Conservation (phyloP, 2,797 vertebrate genomes). For the Amphiprion clarkii region DNA sequence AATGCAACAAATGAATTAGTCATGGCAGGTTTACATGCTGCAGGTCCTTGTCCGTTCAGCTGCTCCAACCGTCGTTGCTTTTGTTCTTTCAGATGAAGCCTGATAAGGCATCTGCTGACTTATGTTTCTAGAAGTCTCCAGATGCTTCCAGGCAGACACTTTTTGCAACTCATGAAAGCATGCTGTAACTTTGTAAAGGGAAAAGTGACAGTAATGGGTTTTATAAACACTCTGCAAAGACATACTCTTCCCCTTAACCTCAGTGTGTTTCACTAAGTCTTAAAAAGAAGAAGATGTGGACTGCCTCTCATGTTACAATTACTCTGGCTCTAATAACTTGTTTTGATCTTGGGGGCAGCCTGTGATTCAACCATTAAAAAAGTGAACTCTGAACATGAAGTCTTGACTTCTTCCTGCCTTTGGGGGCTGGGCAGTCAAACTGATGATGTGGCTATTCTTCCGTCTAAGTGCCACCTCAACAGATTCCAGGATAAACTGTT, state of each 20-base stretch:
- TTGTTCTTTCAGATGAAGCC: not conserved
- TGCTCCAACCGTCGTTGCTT: not conserved
- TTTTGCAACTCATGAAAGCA: not conserved
- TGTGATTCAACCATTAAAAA: slow-evolving; percentile 18
- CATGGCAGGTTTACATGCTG: not conserved
- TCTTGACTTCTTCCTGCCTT: slow-evolving; percentile 15
- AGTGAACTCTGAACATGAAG: not conserved
- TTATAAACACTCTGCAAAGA: no score
- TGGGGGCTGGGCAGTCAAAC: slow-evolving; percentile 25
- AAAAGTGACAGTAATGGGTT: not conserved
- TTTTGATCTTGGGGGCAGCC: not conserved
- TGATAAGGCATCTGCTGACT: not conserved
- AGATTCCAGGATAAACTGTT: slow-evolving; percentile 37
- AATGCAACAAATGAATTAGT: not conserved
- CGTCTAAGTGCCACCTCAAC: slow-evolving; percentile 46
- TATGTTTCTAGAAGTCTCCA: not conserved
- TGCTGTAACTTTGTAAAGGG: not conserved
- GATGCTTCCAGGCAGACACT: not conserved
- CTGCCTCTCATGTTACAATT: not conserved
- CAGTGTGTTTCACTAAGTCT: no score
- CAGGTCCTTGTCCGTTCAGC: not conserved
- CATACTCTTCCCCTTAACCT: not conserved
- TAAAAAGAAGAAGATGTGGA: not conserved
- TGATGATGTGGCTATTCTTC: slow-evolving; percentile 60
- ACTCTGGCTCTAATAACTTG: not conserved